phyloP scores from a whole-genome alignment of 2,113 vertebrate species.

The Columba janthina region DNA sequence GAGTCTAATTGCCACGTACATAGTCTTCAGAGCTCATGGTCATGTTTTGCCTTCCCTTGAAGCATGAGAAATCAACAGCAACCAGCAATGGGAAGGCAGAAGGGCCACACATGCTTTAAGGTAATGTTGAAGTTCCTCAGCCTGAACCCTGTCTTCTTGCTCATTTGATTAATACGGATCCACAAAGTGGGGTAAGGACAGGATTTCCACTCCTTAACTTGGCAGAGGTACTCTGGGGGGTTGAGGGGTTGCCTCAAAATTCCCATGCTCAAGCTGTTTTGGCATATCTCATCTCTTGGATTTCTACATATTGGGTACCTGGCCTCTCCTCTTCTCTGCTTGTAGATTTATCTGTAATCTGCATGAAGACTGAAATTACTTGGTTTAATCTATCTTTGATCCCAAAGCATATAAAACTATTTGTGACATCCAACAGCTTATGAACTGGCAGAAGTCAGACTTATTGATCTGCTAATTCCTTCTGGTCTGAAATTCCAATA shows the following conservation, averaged over 20 bases:
- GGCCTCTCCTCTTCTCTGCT: not conserved
- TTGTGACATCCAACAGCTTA: not conserved
- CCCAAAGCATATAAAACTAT: not conserved
- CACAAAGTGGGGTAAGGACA: accelerated
- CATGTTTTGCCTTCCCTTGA: not conserved
- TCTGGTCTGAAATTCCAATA: not conserved
- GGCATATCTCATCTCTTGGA: not conserved
- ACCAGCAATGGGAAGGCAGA: not conserved
- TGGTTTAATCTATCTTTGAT: not conserved
- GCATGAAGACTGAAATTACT: not conserved
- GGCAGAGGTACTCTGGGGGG: not conserved
- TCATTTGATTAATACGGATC: not conserved
- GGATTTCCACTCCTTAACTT: not conserved
- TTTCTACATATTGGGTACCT: not conserved
- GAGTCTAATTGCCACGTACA: not conserved
- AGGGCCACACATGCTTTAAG: not conserved
- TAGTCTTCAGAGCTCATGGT: not conserved
- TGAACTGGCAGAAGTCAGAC: not conserved
- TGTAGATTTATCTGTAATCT: not conserved
- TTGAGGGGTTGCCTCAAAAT: not conserved
- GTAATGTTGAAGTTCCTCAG: not conserved
- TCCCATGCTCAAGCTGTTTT: not conserved
- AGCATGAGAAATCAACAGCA: not conserved
- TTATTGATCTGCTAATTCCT: not conserved
- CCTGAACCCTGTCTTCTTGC: not conserved